A percentile compares a stretch with the other conserved stretches of the same genome.
Conservation (phyloP, 1,140 invertebrate species). For the Ganaspis sp. region DNA sequence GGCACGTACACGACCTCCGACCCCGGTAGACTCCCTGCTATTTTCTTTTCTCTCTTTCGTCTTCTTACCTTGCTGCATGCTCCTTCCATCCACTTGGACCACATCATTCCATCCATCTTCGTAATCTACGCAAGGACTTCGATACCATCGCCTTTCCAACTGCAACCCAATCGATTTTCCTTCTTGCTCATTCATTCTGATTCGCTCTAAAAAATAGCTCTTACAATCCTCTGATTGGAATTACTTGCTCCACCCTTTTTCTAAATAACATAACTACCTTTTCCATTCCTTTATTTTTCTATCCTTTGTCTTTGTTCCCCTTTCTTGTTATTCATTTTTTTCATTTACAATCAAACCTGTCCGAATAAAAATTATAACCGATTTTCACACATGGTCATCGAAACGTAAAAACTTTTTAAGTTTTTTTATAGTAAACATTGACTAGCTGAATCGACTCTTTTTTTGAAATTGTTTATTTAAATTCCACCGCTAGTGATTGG, state of each 20-base stretch:
- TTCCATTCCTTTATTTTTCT: too few species aligned
- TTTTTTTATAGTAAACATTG: too few species aligned
- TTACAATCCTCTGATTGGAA: neutral
- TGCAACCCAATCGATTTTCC: neutral
- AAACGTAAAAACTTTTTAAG: too few species aligned
- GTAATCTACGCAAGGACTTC: neutral
- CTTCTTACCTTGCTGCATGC: neutral
- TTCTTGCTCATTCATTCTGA: neutral
- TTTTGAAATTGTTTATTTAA: too few species aligned
- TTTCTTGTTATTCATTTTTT: too few species aligned
- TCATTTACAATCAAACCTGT: too few species aligned
- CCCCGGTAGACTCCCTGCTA: slow-evolving; percentile 12
- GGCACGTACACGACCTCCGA: slow-evolving; percentile 11
- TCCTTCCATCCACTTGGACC: neutral
- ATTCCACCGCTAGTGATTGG: too few species aligned
- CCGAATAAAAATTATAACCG: too few species aligned
- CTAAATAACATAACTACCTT: too few species aligned
- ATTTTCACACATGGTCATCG: too few species aligned
- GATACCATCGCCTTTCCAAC: neutral
- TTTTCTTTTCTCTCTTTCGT: slow-evolving; percentile 11
- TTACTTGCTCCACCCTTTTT: neutral
- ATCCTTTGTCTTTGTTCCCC: too few species aligned
- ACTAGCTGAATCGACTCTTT: too few species aligned
- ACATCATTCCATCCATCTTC: slow-evolving; percentile 22
- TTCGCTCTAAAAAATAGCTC: neutral